Conservation (phyloP, 2,797 vertebrate genomes). For the Alfaro cultratus region DNA sequence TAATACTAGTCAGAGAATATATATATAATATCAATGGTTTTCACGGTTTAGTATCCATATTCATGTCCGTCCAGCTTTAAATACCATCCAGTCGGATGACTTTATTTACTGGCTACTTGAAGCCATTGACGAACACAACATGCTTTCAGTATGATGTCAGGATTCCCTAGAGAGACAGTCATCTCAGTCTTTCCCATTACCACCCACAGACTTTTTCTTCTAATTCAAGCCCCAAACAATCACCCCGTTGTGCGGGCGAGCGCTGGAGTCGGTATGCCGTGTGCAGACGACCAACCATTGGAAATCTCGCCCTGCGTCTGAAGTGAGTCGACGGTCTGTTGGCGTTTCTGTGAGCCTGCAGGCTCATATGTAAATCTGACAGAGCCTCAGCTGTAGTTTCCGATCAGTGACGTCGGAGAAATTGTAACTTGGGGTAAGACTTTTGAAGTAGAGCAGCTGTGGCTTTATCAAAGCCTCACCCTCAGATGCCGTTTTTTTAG, state of each 20-base stretch:
- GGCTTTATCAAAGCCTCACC: constrained; percentile 55
- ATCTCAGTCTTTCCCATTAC: constrained; percentile 64
- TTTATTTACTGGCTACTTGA: constrained; percentile 41
- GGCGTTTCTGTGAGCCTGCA: constrained; percentile 31
- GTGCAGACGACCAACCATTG: constrained; percentile 51
- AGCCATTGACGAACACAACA: constrained; percentile 41
- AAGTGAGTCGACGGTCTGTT: constrained; percentile 52
- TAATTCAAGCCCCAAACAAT: constrained; percentile 69
- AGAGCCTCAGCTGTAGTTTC: constrained; percentile 26
- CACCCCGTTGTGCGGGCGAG: constrained; percentile 58
- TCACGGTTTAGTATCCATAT: constrained; percentile 5
- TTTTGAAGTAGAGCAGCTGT: constrained; percentile 53
- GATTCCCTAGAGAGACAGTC: constrained; percentile 68
- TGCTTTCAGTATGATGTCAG: constrained; percentile 71
- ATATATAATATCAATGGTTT: neutral
- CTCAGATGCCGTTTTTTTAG: constrained; percentile 39
- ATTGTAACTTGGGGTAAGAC: constrained; percentile 49
- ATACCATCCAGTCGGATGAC: constrained; percentile 40
- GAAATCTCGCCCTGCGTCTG: constrained; percentile 46
- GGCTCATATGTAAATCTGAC: constrained; percentile 27
- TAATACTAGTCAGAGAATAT: neutral
- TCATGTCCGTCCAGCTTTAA: constrained; percentile 13
- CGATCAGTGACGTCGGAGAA: constrained; percentile 26
- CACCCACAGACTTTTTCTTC: constrained; percentile 72
- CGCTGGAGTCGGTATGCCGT: constrained; percentile 39